A percentile compares a stretch with the other conserved stretches of the same genome.
phyloP scores from a whole-genome alignment of 2,888 invertebrate species.

The Spicauda simplicius region DNA sequence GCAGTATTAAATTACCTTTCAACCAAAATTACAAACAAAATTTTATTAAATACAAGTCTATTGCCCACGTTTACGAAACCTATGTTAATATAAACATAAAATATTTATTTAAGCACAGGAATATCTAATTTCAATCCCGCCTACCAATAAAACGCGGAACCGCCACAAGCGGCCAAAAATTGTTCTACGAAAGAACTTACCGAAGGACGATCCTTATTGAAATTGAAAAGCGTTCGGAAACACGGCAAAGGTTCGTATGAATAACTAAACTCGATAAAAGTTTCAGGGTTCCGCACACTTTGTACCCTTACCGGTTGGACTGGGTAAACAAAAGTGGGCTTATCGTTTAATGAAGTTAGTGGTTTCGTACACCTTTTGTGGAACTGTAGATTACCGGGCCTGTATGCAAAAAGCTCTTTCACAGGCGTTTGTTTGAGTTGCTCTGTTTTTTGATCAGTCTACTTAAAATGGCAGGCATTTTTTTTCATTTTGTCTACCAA shows the following conservation, averaged over 20 bases:
- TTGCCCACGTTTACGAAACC: too few species aligned
- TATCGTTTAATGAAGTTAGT: slow-evolving; percentile 17
- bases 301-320: slow-evolving; percentile 18
- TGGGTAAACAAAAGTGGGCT: slow-evolving; percentile 10
- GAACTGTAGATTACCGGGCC: neutral
- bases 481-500: too few species aligned
- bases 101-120: slow-evolving; percentile 6
- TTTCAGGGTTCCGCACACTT: slow-evolving; percentile 44
- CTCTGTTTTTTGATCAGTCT: neutral
- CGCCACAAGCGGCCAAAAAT: slow-evolving; percentile 60
- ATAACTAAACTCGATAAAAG: slow-evolving; percentile 69
- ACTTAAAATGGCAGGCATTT: too few species aligned
- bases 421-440: neutral
- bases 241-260: slow-evolving; percentile 61
- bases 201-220: slow-evolving; percentile 66
- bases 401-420: neutral
- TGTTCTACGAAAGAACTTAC: slow-evolving; percentile 63
- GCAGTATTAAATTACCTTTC: too few species aligned
- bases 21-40: too few species aligned
- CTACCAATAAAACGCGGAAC: slow-evolving; percentile 55
- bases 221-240: slow-evolving; percentile 67
- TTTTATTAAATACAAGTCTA: too few species aligned
- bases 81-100: neutral
- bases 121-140: slow-evolving; percentile 31
- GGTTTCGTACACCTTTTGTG: slow-evolving; percentile 1